Conservation (phyloP, 2,888 invertebrate species). For the Rhamnusium bicolor region DNA sequence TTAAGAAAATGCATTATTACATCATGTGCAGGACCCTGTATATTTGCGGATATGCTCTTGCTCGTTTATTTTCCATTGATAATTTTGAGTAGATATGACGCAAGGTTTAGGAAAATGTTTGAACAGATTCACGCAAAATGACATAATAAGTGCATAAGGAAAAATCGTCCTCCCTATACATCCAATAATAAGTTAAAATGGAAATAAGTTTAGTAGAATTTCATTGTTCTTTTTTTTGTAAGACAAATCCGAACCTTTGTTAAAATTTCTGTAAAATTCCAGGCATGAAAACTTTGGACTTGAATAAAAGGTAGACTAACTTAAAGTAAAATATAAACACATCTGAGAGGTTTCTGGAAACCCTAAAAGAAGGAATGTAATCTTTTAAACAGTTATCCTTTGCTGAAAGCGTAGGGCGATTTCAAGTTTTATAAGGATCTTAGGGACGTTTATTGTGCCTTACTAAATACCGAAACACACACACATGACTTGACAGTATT, state of each 20-base stretch:
- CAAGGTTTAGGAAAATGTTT: too few species aligned
- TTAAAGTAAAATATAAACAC: constrained; percentile 27
- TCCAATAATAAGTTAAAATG: neutral
- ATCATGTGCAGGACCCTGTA: too few species aligned
- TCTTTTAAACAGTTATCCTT: constrained; percentile 36
- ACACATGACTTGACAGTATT: neutral
- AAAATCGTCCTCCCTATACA: too few species aligned
- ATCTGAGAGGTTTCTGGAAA: constrained; percentile 34
- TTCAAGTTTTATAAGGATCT: neutral
- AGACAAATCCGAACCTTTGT: neutral
- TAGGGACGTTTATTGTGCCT: neutral
- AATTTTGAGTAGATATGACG: too few species aligned
- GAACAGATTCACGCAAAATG: too few species aligned
- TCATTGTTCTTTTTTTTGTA: neutral
- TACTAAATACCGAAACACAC: neutral
- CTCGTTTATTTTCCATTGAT: too few species aligned
- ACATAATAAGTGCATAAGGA: too few species aligned
- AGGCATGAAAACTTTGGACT: neutral
- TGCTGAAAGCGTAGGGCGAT: constrained; percentile 10
- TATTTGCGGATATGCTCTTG: too few species aligned
- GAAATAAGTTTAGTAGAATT: neutral
- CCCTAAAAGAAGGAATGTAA: constrained; percentile 30
- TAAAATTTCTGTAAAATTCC: constrained; percentile 4
- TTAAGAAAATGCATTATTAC: too few species aligned
- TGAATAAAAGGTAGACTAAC: constrained; percentile 23